Percentiles rank a stretch among this genome's conserved stretches.
These are phyloP conservation scores for Ophion obscuratus DNA, from an alignment of 2,888 invertebrate species.

Conservation along the genomic window DNA sequence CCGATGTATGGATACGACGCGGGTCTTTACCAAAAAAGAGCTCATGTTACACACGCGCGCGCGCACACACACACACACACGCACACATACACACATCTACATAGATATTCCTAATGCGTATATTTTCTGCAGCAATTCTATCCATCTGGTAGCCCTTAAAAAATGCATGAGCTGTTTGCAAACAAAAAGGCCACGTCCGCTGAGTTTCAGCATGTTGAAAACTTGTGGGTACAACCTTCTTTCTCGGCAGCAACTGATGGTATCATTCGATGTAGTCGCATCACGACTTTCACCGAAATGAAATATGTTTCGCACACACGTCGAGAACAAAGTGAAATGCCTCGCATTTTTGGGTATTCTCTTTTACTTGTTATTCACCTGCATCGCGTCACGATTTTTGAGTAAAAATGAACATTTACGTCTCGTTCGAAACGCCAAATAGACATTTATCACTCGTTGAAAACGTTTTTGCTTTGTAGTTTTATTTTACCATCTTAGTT, in stretches of 20 bases:
- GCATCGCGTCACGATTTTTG: background rate
- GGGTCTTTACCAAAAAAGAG: constrained; percentile 6
- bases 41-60: background rate
- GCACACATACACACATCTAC: background rate
- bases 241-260: background rate
- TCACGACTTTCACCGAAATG: constrained; percentile 41
- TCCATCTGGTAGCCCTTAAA: constrained; percentile 6
- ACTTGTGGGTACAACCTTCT: background rate
- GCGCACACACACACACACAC: too few relatives aligned
- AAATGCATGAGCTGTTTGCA: constrained; percentile 4
- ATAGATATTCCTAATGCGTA: constrained; percentile 59
- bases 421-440: background rate
- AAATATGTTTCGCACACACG: constrained; percentile 3
- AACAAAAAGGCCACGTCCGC: background rate
- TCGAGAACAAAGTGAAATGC: constrained; percentile 36
- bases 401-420: background rate
- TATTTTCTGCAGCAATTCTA: constrained; percentile 36
- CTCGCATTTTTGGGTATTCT: background rate
- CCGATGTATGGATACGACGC: constrained; percentile 7
- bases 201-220: background rate
- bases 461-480: too few relatives aligned
- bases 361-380: background rate
- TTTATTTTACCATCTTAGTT: too few relatives aligned
- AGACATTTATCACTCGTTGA: background rate
- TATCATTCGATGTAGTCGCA: constrained; percentile 32